phyloP scores from a whole-genome alignment of 2,888 invertebrate genomes.

The Hirtodrosophila trivittata region DNA sequence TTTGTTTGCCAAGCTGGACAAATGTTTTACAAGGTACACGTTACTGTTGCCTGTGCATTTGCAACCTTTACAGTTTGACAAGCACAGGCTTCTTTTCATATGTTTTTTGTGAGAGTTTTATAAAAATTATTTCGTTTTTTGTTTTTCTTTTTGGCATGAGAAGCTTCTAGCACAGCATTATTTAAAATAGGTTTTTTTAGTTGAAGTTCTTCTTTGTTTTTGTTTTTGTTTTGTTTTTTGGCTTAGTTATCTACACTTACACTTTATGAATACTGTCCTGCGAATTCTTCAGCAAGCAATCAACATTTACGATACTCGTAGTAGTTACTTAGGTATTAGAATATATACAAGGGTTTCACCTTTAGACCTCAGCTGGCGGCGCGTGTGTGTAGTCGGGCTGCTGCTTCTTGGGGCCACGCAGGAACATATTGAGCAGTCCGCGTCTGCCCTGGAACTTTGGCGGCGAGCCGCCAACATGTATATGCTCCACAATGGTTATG shows the following conservation, averaged over 20 bases:
- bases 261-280: slow-evolving; percentile 73
- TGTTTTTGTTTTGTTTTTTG: slow-evolving; percentile 33
- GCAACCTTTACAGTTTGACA: slow-evolving; percentile 33
- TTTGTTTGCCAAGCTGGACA: slow-evolving; percentile 20
- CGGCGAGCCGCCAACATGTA: slow-evolving; percentile 66
- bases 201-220: slow-evolving; percentile 16
- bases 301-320: slow-evolving; percentile 34
- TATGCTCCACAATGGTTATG: slow-evolving; percentile 80
- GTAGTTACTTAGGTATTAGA: slow-evolving; percentile 84
- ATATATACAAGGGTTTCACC: slow-evolving; percentile 59
- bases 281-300: slow-evolving; percentile 78
- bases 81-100: slow-evolving; percentile 25
- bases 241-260: slow-evolving; percentile 60
- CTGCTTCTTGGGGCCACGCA: slow-evolving; percentile 82
- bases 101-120: slow-evolving; percentile 12
- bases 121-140: slow-evolving; percentile 4
- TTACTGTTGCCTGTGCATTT: slow-evolving; percentile 26
- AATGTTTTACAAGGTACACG: slow-evolving; percentile 51
- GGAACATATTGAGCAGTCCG: slow-evolving; percentile 81
- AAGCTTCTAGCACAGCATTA: slow-evolving; percentile 73
- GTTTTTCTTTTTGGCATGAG: slow-evolving; percentile 68
- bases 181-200: not conserved
- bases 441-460: slow-evolving; percentile 67
- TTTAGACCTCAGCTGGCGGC: slow-evolving; percentile 82
- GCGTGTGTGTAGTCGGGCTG: slow-evolving; percentile 79